Evolutionary conservation across 2,888 invertebrate species (phyloP).

Genomic region (Pimpla rufipes): DNA sequence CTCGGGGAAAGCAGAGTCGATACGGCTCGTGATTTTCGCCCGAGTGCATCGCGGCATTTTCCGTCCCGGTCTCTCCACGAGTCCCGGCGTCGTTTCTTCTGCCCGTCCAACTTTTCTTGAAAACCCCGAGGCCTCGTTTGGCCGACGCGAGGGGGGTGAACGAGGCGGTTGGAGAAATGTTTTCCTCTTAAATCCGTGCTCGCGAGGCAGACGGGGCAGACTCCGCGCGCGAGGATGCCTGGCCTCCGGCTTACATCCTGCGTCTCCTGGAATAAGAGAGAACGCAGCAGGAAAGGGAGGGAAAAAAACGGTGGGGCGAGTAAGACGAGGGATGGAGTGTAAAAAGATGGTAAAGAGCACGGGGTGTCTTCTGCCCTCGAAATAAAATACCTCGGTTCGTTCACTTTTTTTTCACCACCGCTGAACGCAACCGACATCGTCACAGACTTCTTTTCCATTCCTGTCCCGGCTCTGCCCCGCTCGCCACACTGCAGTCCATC

Average conservation of each 20-base stretch:
- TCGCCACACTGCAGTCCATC: conserved; percentile 47
- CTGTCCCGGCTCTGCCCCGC: conserved; percentile 22
- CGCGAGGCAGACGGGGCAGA: conserved; percentile 55
- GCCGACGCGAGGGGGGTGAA: conserved; percentile 5
- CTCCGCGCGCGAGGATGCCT: conserved; percentile 46
- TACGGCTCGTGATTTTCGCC: conserved; percentile 65
- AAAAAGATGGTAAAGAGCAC: conserved; percentile 63
- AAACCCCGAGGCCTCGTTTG: conserved; percentile 62
- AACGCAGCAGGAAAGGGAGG: conserved; percentile 19
- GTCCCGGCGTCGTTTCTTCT: conserved; percentile 40
- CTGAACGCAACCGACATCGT: conserved; percentile 49
- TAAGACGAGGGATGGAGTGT: conserved; percentile 46
- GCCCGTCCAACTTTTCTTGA: conserved; percentile 54
- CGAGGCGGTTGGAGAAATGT: conserved; percentile 55
- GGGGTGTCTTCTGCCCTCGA: conserved; percentile 41
- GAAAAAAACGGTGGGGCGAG: conserved; percentile 16
- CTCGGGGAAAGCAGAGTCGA: conserved; percentile 57
- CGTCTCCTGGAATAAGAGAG: conserved; percentile 35
- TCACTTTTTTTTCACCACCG: conserved; percentile 21
- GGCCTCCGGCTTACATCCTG: conserved; percentile 56
- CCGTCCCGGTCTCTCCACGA: conserved; percentile 23
- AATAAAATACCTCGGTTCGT: conserved; percentile 62
- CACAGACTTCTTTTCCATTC: conserved; percentile 50
- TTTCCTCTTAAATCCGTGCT: conserved; percentile 64
- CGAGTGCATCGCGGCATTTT: conserved; percentile 43